Evolutionary conservation across 2,113 vertebrate genomes (phyloP).

Genomic region (Neoarius graeffei): DNA sequence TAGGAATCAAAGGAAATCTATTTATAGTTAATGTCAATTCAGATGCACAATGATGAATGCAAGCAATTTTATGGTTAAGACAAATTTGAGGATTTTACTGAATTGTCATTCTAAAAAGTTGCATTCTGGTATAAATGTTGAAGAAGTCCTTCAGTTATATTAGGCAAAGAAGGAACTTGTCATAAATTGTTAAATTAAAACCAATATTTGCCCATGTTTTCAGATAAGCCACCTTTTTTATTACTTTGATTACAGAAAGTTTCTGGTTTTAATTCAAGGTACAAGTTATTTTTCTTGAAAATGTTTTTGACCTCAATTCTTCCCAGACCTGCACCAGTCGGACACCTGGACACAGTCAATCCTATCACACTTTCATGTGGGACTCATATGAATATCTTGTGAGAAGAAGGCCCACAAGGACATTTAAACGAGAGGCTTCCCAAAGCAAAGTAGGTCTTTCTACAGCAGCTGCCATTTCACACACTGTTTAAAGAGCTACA

Average conservation of each 20-base stretch:
- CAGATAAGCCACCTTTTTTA: not conserved
- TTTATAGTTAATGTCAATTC: not conserved
- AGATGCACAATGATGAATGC: not conserved
- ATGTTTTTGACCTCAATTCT: conserved; percentile 3
- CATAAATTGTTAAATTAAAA: not conserved
- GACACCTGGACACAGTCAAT: conserved; percentile 10
- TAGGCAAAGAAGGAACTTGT: not conserved
- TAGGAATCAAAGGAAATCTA: not conserved
- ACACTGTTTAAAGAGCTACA: conserved; percentile 56
- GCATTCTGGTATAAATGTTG: not conserved
- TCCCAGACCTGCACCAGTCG: not conserved
- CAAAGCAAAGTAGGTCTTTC: not conserved
- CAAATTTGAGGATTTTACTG: not conserved
- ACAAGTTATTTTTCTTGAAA: conserved; percentile 4
- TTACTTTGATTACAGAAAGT: not conserved
- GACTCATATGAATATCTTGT: not conserved
- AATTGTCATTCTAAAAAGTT: not conserved
- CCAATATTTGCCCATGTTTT: not conserved
- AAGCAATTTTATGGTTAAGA: not conserved
- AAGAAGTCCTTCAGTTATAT: not conserved
- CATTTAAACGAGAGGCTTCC: conserved; percentile 2
- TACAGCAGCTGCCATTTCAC: conserved; percentile 35
- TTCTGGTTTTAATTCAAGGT: conserved; percentile 13
- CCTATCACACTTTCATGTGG: not conserved
- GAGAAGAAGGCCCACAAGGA: not conserved